Evolutionary conservation across 2,888 invertebrate species (phyloP).

Genomic region (Pristionchus japonicus): DNA sequence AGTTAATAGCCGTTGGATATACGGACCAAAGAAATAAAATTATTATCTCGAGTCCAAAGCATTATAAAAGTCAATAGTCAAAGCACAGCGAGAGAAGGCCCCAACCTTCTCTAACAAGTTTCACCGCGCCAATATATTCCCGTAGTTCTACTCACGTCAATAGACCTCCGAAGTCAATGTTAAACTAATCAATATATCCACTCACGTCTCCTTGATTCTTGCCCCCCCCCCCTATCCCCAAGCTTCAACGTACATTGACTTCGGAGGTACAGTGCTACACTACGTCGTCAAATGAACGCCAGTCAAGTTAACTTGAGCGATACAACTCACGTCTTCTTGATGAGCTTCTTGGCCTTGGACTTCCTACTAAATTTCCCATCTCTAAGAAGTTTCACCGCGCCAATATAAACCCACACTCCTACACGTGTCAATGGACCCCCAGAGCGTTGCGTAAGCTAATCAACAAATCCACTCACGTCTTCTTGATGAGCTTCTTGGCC

Average conservation of each 20-base stretch:
- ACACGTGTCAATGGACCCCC: background rate
- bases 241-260: background rate
- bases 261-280: no score
- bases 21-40: no score
- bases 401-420: background rate
- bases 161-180: background rate
- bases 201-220: no score
- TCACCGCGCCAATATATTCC: background rate
- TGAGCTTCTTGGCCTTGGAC: slow-evolving; percentile 46
- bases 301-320: no score
- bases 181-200: no score
- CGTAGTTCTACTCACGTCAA: background rate
- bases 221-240: no score
- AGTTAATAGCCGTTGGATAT: no score
- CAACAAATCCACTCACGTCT: no score
- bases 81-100: no score
- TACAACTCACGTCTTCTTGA: slow-evolving; percentile 36
- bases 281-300: no score
- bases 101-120: no score
- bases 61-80: no score
- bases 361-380: background rate
- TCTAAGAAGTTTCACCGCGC: background rate
- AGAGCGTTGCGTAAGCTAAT: background rate
- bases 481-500: background rate
- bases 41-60: background rate